Percentiles rank a stretch among this genome's conserved stretches.
Evolutionary conservation across 2,113 vertebrate genomes (phyloP).

Genomic region (Motacilla tschutschensis): DNA sequence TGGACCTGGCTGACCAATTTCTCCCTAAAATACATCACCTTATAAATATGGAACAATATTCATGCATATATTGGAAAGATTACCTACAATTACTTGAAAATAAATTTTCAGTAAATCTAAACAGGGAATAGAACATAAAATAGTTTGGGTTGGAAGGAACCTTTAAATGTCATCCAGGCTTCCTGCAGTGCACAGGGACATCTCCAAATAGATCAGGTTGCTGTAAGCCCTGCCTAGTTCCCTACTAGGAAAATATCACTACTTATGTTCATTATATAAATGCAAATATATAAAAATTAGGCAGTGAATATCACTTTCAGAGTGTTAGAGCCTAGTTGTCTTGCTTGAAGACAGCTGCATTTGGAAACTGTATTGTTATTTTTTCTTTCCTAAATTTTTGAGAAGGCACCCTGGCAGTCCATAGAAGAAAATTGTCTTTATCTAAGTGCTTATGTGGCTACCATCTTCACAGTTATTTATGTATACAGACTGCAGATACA

Average conservation of each 20-base stretch:
- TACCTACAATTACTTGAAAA: neutral
- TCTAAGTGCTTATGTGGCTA: neutral
- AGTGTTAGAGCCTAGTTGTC: neutral
- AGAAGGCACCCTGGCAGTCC: neutral
- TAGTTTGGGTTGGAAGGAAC: neutral
- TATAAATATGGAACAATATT: neutral
- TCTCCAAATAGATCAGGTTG: neutral
- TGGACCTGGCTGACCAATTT: slow-evolving; percentile 83
- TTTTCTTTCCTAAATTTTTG: neutral
- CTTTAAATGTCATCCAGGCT: neutral
- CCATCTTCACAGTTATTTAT: neutral
- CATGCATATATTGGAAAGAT: neutral
- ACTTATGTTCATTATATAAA: neutral
- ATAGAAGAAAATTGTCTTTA: neutral
- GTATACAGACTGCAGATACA: neutral
- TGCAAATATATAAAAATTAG: neutral
- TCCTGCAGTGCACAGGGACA: neutral
- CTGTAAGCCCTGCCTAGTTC: neutral
- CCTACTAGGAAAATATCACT: neutral
- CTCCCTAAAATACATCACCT: slow-evolving; percentile 78
- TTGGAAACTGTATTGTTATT: neutral
- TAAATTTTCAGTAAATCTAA: neutral
- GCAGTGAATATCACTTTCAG: neutral
- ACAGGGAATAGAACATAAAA: neutral
- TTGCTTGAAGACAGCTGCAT: neutral